Evolutionary conservation across 2,113 vertebrate genomes (phyloP), one percentile per base, ranked within the genome.

Genomic region (Labrus mixtus): DNA sequence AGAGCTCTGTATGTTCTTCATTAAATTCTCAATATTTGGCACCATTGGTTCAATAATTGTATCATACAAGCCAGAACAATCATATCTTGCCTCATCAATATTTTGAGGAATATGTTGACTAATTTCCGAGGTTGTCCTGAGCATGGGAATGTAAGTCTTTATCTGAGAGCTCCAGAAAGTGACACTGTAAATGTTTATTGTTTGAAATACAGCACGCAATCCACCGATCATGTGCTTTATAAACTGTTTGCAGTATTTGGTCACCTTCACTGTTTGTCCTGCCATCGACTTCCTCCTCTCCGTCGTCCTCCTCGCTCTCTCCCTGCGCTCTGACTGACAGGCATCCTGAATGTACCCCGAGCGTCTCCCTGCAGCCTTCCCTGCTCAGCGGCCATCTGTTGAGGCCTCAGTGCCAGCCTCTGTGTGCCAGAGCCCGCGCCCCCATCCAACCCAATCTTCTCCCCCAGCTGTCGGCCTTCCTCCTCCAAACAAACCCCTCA

Each of bases 371-470:
- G 78, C 76, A 87, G 86, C 84, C 78, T 86, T 33, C 56, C 70
- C 89, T 90, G 85, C 87, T 89, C 90, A 80, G 73, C 71, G 45
- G 88, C 93, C 92, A 94, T 94, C 93, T 94, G 93, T 88, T 82
- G 63, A 64, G 74, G 63, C 76, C 82, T 91, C 81, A 56, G 82
- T 91, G 91, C 90, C 93, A 92, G 89, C 53, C 79, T 68, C 74
- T 75, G 83, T 83, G 63, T 91, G 90, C 89, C 88, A 91, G 83
- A 77, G 64, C 37, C 6, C 19, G 41, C n/a, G 76, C 74, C 81
- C 66, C 79, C 67, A 29, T 85, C 88, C 85, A 84, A 84, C 75
- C 77, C 80, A 73, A 60, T 79, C 86, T 82, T 85, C 82, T 86
- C 36, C 71, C 88, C 83, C 87, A 80, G 85, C 91, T 88, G 86